These are phyloP conservation scores for Ormyrus nitidulus DNA, from an alignment of 2,888 invertebrate genomes.

Conservation along the genomic window DNA sequence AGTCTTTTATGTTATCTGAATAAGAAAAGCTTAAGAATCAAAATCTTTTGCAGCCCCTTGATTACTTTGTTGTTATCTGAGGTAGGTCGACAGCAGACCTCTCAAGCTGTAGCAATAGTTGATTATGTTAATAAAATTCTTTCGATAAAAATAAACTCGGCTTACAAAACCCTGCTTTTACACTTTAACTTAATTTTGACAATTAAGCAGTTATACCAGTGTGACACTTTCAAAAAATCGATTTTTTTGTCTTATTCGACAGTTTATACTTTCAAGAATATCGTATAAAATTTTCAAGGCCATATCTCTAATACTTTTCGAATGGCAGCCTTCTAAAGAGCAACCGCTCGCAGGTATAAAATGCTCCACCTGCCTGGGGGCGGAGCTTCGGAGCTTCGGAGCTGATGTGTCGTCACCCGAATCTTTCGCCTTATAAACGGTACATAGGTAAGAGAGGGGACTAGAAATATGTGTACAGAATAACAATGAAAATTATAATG, in stretches of 20 bases:
- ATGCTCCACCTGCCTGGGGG: background rate
- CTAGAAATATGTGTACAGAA: background rate
- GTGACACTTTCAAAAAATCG: slow-evolving; percentile 1
- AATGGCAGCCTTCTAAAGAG: slow-evolving; percentile 8
- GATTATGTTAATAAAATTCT: background rate
- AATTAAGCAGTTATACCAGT: background rate
- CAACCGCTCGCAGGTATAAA: background rate
- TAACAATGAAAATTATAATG: background rate
- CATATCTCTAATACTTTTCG: slow-evolving; percentile 2
- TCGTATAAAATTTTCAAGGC: background rate
- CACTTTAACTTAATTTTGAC: background rate
- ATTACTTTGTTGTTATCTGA: too few species aligned
- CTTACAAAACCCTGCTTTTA: too few species aligned
- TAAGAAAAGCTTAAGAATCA: too few species aligned
- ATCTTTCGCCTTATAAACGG: slow-evolving; percentile 5
- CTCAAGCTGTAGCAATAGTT: too few species aligned
- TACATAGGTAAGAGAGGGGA: background rate
- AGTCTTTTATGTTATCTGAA: too few species aligned
- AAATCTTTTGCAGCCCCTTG: too few species aligned
- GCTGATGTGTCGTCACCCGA: background rate
- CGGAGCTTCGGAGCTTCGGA: background rate
- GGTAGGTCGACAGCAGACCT: too few species aligned
- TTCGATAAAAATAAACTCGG: too few species aligned
- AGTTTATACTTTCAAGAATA: slow-evolving; percentile 10
- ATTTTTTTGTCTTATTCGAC: background rate